Base-by-base conservation (phyloP, 2,888 invertebrate species). In the Erebia aethiops region DNA sequence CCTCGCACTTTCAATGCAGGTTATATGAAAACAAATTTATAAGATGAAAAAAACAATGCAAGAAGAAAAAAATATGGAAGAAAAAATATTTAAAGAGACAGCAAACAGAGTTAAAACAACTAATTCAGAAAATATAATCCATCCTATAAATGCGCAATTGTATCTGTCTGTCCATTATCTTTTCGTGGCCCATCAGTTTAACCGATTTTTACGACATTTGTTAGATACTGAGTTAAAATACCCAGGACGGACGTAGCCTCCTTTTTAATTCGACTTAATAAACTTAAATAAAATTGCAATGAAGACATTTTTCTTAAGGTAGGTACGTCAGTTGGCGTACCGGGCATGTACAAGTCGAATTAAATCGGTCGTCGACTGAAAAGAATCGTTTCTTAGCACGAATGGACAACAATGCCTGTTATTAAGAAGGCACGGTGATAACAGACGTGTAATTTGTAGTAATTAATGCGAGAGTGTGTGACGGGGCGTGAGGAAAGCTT, bases 351-450 rank as follows among this genome's bases (percentile, higher is more conserved):
- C 84, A 83, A 85, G 86, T 85, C 87, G 88, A 89, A 91, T 92
- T 92, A 91, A 91, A 91, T 88, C 90, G 91, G 84, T 85, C 89
- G 87, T 85, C 83, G 89, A 86, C 87, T 89, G 89, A 88, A 90
- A 84, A 89, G 86, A 92, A 92, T 91, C 87, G 90, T 83, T 88
- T 78, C 90, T 90, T 90, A 80, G 84, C 92, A 92, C 91, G 92
- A 91, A 92, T 86, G 88, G 81, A 87, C 85, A 90, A 90, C 91
- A 90, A 88, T 89, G 89, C 85, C 87, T 91, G 90, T 91, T 91
- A 92, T 92, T 91, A 91, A 87, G 87, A 88, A 87, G 85, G 86
- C 84, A 84, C 82, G 86, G 87, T 87, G 89, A 91, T 92, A 90
- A 90, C 88, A 84, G 91, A 91, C 86, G 81, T 91, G 84, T 88